These are phyloP conservation scores for Gymnopithys bicolor DNA, from an alignment of 2,797 vertebrate genomes.

Conservation along the genomic window DNA sequence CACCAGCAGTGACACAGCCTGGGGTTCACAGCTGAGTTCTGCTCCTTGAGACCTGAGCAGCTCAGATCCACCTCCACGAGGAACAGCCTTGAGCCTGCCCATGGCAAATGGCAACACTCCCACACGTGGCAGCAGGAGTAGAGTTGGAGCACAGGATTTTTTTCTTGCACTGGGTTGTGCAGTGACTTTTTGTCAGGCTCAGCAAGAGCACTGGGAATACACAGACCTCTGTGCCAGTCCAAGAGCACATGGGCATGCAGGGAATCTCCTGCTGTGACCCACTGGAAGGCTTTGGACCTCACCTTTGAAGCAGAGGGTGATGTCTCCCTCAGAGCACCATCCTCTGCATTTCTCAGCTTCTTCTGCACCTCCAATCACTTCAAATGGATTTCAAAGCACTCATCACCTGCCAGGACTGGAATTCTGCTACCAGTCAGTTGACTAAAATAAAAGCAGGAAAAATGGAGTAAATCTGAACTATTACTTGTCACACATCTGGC, in stretches of 20 bases:
- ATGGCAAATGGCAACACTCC: neutral
- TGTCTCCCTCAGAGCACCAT: neutral
- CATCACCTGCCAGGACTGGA: neutral
- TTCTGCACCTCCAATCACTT: neutral
- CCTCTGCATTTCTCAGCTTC: neutral
- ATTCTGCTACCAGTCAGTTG: neutral
- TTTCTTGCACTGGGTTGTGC: neutral
- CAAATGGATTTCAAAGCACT: neutral
- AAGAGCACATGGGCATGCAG: neutral
- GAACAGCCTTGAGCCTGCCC: neutral
- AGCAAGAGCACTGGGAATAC: neutral
- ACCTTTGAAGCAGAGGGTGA: neutral
- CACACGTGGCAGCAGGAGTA: fast-evolving
- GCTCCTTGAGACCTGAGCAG: neutral
- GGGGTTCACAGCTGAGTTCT: neutral
- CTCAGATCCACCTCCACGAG: neutral
- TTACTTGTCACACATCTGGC: neutral
- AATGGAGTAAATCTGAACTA: neutral
- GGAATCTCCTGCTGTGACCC: neutral
- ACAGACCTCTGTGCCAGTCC: neutral
- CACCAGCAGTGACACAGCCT: neutral
- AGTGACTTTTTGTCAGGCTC: neutral
- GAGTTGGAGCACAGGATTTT: neutral
- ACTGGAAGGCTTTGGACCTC: neutral
- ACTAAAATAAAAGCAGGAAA: neutral